Conservation (phyloP, 2,797 vertebrate species). For the Odontamblyopus rebecca region DNA sequence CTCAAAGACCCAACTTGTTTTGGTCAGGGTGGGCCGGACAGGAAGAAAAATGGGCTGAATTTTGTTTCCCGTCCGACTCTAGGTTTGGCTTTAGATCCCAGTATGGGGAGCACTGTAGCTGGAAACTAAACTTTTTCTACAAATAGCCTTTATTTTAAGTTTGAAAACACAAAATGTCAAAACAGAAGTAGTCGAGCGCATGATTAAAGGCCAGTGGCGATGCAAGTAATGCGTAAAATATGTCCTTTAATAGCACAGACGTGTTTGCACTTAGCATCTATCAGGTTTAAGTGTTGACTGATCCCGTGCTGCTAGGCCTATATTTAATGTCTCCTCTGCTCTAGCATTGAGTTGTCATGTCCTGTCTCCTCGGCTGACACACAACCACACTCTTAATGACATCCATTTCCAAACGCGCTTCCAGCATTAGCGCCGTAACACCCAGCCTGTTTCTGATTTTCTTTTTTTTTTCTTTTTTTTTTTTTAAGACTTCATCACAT, state of each 20-base stretch:
- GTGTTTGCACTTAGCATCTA: neutral
- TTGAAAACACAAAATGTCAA: too few species aligned
- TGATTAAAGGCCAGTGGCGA: too few species aligned
- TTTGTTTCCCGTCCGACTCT: too few species aligned
- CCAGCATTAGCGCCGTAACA: neutral
- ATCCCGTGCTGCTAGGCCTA: neutral
- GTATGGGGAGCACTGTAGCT: too few species aligned
- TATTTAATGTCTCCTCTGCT: neutral
- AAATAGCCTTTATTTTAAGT: too few species aligned
- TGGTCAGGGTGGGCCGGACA: too few species aligned
- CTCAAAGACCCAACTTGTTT: too few species aligned
- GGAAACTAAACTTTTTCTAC: too few species aligned
- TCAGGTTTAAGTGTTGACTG: neutral
- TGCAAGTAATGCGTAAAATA: too few species aligned
- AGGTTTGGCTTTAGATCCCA: too few species aligned
- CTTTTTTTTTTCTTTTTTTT: neutral
- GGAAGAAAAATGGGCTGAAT: too few species aligned
- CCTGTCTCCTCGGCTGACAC: neutral
- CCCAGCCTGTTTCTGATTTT: neutral
- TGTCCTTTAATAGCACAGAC: neutral
- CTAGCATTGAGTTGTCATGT: neutral
- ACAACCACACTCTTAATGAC: slow-evolving; percentile 1
- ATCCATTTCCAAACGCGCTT: neutral
- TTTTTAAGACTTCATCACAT: slow-evolving; percentile 5
- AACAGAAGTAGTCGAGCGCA: too few species aligned